A percentile compares a stretch with the other conserved stretches of the same genome.
phyloP scores from a whole-genome alignment of 30 jellyfish, hydroid and myxozoan genomes.

The Catostylus mosaicus region DNA sequence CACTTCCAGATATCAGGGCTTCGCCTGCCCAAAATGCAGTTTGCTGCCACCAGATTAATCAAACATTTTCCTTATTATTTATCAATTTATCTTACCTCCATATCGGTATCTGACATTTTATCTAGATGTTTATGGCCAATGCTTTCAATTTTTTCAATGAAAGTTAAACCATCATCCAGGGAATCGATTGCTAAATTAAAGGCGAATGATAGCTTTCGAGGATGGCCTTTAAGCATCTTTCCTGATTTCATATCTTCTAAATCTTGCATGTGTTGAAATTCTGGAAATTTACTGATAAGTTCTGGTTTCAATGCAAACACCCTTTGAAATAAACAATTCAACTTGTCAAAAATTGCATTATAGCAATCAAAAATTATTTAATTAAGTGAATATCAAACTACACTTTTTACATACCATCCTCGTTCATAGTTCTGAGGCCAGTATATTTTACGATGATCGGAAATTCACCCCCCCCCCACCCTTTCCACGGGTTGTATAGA shows the following conservation, averaged over 20 bases:
- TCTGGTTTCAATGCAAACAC: slow-evolving; percentile 38
- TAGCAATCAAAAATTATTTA: too few relatives aligned
- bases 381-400: too few relatives aligned
- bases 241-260: slow-evolving; percentile 26
- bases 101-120: slow-evolving; percentile 42
- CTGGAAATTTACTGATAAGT: slow-evolving; percentile 36
- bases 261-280: slow-evolving; percentile 27
- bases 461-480: too few relatives aligned
- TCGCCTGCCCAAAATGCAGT: too few relatives aligned
- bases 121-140: slow-evolving; percentile 40
- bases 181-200: slow-evolving; percentile 49
- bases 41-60: too few relatives aligned
- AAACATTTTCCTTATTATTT: too few relatives aligned
- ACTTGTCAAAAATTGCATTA: too few relatives aligned
- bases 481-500: too few relatives aligned
- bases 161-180: slow-evolving; percentile 36
- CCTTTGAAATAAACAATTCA: background rate
- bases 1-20: too few relatives aligned
- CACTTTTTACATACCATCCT: too few relatives aligned
- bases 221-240: slow-evolving; percentile 36
- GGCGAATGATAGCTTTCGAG: slow-evolving; percentile 44
- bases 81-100: slow-evolving; percentile 49
- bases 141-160: slow-evolving; percentile 60
- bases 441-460: too few relatives aligned
- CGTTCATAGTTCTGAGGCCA: too few relatives aligned